Evolutionary conservation across 2,888 invertebrate species (phyloP), one percentile per base, ranked within the genome.

Genomic region (Apamea sordens): DNA sequence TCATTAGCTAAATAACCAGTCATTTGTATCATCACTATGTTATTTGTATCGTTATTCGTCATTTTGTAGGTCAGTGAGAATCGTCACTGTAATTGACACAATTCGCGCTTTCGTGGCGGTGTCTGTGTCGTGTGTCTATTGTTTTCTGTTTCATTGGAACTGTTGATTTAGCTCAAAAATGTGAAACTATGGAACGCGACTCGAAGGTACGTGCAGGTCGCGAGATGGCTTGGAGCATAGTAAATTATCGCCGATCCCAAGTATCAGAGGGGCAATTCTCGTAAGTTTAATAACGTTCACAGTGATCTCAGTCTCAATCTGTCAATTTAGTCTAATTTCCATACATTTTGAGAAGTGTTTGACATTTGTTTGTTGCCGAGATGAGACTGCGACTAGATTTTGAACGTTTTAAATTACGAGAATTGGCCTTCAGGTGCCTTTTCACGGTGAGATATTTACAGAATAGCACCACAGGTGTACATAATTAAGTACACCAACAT

Each of bases 51-150:
- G 82, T 73, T 78, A 82, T 85, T 74, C 53, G 59, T 67, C 56
- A 21, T 59, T 84, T 78, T 79, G 76, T 89, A 83, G 85, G 82
- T 65, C 83, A 89, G 76, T 71, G 79, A 73, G 76, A 83, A 78
- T 82, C 11, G 73, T 81, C 78, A 70, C 73, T 64, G 41, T 76
- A 73, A 86, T 88, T 80, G 78, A 77, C 79, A 82, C 80, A 65
- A 47, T 76, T 80, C 32, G 28, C 75, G 44, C 83, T 88, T 79
- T 85, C 80, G 59, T 76, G 44, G 68, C 65, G 28, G 44, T 21
- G 56, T 69, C 47, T 68, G 50, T 56, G 67, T 50, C 21, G 50
- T 59, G 36, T 50, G 21, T 53, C 64, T 77, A 87, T 86, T 85
- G 85, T 81, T 78, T 68, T 69, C 69, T 85, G 32, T 72, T 36